Base-by-base conservation (phyloP, 2,797 vertebrate genomes). In the Fringilla coelebs region DNA sequence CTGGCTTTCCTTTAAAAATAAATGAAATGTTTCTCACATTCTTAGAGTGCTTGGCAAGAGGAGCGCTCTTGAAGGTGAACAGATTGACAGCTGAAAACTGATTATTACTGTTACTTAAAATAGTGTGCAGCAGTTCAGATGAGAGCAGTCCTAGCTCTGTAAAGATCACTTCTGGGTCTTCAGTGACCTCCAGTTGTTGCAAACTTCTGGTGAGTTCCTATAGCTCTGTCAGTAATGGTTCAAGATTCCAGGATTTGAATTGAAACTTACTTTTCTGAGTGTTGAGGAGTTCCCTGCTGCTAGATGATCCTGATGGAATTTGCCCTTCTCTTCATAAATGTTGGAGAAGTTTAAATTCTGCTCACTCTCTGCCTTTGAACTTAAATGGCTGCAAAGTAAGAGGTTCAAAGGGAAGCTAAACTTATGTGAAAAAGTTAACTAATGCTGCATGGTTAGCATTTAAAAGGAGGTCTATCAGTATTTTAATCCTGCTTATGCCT, bases 361-460 rank as follows among this genome's bases (percentile, higher is more conserved):
- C 73, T 93, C 29, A 8, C 57, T 93, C 43, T 63, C 41, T 67
- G 73, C 66, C 84, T 97, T 94, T 94, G 90, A 95, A 94, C 86
- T 93, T 85, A 72, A 54, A 46, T 87, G 84, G 32, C 71, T 91
- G 43, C 58, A 66, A 70, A 80, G 49, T 85, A 78, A 71, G 65
- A 83, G 60, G 67, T 90, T 95, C 63, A 79, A 94, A 89, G 84
- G 29, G 52, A 55, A 89, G 45, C 57, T 77, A 18, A 89, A 67
- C 54, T 73, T 92, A 9, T 0, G 20, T 73, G 45, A 54, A 92
- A 51, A 89, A 58, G 72, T 93, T 91, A 83, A 82, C 72, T 75
- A n/a, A 45, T 43, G 28, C 6, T 3, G 10, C 51, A 34, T 51
- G 90, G 2, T 89, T 78, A 79, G 75, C 72, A 87, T 94, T 95